A percentile compares a stretch with the other conserved stretches of the same genome.
Conservation (phyloP, 1,140 invertebrate genomes). For the Aphaenogaster ashmeadi region DNA sequence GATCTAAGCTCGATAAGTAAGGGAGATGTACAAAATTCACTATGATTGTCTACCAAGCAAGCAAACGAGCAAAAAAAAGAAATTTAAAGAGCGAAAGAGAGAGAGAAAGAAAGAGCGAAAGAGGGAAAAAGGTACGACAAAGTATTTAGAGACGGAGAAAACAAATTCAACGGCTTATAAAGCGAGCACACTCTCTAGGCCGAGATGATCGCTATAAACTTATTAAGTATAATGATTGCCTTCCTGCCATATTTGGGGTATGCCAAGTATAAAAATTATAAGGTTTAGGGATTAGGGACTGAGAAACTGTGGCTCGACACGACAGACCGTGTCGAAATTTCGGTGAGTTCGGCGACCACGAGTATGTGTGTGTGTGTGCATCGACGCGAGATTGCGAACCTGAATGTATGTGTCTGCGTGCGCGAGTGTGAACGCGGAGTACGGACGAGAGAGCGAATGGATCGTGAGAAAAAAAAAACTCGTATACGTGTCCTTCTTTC, state of each 20-base stretch:
- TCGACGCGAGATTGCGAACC: slow-evolving; percentile 46
- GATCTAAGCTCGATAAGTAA: slow-evolving; percentile 60
- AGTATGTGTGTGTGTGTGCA: slow-evolving; percentile 44
- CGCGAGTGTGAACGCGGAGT: slow-evolving; percentile 49
- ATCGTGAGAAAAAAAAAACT: slow-evolving; percentile 35
- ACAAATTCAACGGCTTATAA: slow-evolving; percentile 73
- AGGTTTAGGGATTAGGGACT: slow-evolving; percentile 85
- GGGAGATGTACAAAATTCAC: slow-evolving; percentile 74
- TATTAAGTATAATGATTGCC: slow-evolving; percentile 87
- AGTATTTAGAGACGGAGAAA: slow-evolving; percentile 71
- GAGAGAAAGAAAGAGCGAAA: slow-evolving; percentile 25
- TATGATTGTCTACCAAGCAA: slow-evolving; percentile 70
- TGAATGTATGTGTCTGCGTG: slow-evolving; percentile 18
- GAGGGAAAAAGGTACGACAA: slow-evolving; percentile 62
- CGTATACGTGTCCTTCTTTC: slow-evolving; percentile 80
- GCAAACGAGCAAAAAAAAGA: slow-evolving; percentile 49
- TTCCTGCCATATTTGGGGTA: slow-evolving; percentile 88
- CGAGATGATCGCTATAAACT: slow-evolving; percentile 82
- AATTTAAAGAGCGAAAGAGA: slow-evolving; percentile 55
- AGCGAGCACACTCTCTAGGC: slow-evolving; percentile 69
- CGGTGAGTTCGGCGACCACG: slow-evolving; percentile 74
- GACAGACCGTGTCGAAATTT: slow-evolving; percentile 78
- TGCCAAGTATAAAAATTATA: slow-evolving; percentile 88
- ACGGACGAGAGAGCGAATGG: slow-evolving; percentile 57
- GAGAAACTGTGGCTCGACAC: slow-evolving; percentile 75